Conservation (phyloP, 2,888 invertebrate species). For the Margaritifera margaritifera region DNA sequence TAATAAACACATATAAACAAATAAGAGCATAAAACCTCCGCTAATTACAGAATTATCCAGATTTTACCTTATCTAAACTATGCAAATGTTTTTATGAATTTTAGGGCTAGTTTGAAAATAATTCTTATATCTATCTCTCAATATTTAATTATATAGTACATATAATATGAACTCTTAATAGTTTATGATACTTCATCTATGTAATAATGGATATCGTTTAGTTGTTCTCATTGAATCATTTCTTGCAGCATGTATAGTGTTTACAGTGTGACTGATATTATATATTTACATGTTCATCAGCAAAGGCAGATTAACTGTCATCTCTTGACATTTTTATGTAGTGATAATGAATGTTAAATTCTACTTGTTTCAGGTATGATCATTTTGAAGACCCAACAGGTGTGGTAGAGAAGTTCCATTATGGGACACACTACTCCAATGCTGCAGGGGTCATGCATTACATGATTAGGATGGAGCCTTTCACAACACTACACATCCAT, state of each 20-base stretch:
- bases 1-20: too few species aligned
- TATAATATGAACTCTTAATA: too few species aligned
- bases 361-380: slow-evolving; percentile 67
- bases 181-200: too few species aligned
- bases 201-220: too few species aligned
- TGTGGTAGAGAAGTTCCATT: slow-evolving; percentile 74
- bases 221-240: too few species aligned
- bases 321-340: neutral
- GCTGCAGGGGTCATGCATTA: slow-evolving; percentile 76
- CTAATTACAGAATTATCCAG: too few species aligned
- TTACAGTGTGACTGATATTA: neutral
- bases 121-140: neutral
- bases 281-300: neutral
- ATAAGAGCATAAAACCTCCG: too few species aligned
- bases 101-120: slow-evolving; percentile 1
- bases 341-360: neutral
- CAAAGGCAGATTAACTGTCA: neutral
- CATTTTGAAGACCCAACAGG: slow-evolving; percentile 74
- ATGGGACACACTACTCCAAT: slow-evolving; percentile 76
- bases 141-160: neutral
- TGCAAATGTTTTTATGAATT: neutral
- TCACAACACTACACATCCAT: slow-evolving; percentile 74
- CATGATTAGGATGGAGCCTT: slow-evolving; percentile 74
- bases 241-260: too few species aligned
- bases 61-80: neutral